A percentile compares a stretch with the other conserved stretches of the same genome.
Evolutionary conservation across 2,797 vertebrate species (phyloP).

Genomic region (Kryptolebias ocellatus): DNA sequence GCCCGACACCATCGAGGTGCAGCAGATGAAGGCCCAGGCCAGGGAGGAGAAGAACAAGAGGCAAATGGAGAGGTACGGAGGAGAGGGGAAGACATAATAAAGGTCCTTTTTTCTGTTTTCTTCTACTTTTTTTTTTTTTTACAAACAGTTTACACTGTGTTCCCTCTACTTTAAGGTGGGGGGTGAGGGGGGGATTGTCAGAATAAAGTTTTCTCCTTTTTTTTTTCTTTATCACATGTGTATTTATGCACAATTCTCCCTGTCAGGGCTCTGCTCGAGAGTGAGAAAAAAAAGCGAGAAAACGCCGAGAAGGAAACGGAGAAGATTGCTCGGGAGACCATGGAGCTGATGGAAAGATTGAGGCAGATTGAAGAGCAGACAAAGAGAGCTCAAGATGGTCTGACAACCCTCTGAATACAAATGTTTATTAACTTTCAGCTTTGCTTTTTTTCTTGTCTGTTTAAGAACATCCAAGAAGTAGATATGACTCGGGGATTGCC

Average conservation of each 20-base stretch:
- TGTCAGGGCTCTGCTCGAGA: slow-evolving; percentile 93
- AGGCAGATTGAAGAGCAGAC: slow-evolving; percentile 96
- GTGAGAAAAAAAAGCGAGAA: slow-evolving; percentile 97
- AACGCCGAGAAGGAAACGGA: slow-evolving; percentile 96
- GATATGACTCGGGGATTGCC: not conserved
- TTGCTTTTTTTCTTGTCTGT: slow-evolving; percentile 27
- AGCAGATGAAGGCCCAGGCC: slow-evolving; percentile 99
- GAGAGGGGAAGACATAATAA: slow-evolving; percentile 17
- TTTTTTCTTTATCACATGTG: slow-evolving; percentile 42
- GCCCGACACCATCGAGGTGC: slow-evolving; percentile 97
- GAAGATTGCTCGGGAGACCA: slow-evolving; percentile 96
- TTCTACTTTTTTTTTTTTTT: not conserved
- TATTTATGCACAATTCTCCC: slow-evolving; percentile 75
- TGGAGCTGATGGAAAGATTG: slow-evolving; percentile 93
- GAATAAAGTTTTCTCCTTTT: slow-evolving; percentile 42
- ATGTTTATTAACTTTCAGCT: slow-evolving; percentile 40
- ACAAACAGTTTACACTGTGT: slow-evolving; percentile 66
- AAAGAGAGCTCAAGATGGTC: slow-evolving; percentile 95
- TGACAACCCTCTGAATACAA: slow-evolving; percentile 69
- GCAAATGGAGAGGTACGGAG: slow-evolving; percentile 91
- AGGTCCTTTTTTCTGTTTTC: not conserved
- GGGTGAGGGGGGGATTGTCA: slow-evolving; percentile 58
- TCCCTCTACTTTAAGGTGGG: slow-evolving; percentile 62
- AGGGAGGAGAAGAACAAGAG: slow-evolving; percentile 96
- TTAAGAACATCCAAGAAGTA: slow-evolving; percentile 34